Percentiles rank a stretch among this genome's conserved stretches.
Conservation (phyloP, 2,113 vertebrate species). For the Stigmatopora nigra region DNA sequence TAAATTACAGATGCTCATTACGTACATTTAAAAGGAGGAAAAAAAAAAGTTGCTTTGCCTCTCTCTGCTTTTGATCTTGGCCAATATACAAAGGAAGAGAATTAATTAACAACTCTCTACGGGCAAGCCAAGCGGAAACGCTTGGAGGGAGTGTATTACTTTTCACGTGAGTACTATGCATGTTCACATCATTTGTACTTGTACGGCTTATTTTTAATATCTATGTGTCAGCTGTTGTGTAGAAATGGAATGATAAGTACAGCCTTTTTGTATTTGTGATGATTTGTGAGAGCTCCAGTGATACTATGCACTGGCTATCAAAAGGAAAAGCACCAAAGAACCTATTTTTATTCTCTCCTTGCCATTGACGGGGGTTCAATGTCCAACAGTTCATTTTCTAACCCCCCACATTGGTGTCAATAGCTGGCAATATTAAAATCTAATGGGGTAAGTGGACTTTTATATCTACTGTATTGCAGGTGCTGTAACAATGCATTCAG, state of each 20-base stretch:
- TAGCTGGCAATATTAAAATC: neutral
- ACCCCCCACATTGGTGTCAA: neutral
- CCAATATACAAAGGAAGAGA: constrained; percentile 59
- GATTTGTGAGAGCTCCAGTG: neutral
- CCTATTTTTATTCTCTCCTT: no score
- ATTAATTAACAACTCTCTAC: constrained; percentile 64
- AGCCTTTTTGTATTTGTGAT: constrained; percentile 1
- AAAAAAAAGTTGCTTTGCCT: constrained; percentile 56
- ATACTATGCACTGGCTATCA: neutral
- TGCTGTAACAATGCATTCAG: no score
- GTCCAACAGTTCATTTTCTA: no score
- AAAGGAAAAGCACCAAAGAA: no score
- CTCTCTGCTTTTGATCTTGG: constrained; percentile 62
- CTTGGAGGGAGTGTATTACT: constrained; percentile 35
- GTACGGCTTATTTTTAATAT: constrained; percentile 7
- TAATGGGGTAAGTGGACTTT: neutral
- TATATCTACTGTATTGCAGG: neutral
- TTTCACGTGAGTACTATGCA: constrained; percentile 3
- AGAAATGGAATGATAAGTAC: neutral
- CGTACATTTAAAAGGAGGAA: constrained; percentile 50
- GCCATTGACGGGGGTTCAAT: no score
- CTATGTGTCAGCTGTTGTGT: constrained; percentile 25
- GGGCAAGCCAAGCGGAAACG: constrained; percentile 50
- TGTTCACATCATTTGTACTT: constrained; percentile 16
- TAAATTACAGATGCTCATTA: constrained; percentile 63